A percentile compares a stretch with the other conserved stretches of the same genome.
Conservation (phyloP, 2,888 invertebrate genomes). For the Volucella bombylans region DNA sequence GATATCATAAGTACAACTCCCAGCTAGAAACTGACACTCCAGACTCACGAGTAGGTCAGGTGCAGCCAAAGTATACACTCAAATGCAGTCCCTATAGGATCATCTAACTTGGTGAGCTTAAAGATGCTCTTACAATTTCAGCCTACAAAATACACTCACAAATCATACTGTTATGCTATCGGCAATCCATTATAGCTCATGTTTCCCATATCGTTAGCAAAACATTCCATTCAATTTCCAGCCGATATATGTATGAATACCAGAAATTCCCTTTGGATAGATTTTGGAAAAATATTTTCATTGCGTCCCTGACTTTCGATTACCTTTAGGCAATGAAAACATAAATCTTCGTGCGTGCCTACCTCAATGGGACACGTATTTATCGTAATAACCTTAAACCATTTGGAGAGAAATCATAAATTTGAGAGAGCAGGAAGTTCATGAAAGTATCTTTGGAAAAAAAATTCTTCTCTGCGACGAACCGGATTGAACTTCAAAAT, state of each 20-base stretch:
- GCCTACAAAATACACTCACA: constrained; percentile 2
- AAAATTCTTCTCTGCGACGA: constrained; percentile 8
- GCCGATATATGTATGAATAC: constrained; percentile 24
- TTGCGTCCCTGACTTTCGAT: constrained; percentile 16
- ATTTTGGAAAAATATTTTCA: constrained; percentile 50
- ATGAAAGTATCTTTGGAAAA: background rate
- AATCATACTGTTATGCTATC: background rate
- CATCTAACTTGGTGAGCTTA: no score
- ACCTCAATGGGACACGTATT: constrained; percentile 62
- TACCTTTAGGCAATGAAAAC: constrained; percentile 49
- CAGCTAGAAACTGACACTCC: no score
- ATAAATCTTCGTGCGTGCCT: constrained; percentile 62
- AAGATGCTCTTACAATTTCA: no score
- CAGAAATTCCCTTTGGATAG: constrained; percentile 43
- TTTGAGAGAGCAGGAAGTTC: background rate
- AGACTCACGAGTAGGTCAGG: no score
- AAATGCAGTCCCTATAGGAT: no score
- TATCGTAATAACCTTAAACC: constrained; percentile 57
- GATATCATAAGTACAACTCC: no score
- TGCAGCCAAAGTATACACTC: no score
- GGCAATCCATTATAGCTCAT: background rate
- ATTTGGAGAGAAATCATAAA: constrained; percentile 6
- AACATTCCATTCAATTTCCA: constrained; percentile 33
- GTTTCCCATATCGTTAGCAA: constrained; percentile 32
- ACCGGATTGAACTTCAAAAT: constrained; percentile 3